phyloP scores from a whole-genome alignment of 2,797 vertebrate genomes.

The Poliocrania exsul region DNA sequence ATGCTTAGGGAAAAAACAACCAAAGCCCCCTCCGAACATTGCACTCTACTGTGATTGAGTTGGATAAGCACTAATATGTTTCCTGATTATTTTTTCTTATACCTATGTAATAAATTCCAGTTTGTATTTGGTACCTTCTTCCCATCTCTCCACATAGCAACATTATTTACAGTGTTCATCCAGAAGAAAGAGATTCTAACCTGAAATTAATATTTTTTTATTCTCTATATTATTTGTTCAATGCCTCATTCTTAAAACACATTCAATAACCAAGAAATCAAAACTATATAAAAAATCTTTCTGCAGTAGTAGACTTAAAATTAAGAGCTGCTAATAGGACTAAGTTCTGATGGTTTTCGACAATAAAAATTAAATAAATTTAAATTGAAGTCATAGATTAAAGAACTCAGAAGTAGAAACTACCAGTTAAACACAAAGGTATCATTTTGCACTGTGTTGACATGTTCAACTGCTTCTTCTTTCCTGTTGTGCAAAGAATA shows the following conservation, averaged over 20 bases:
- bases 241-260: neutral
- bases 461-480: neutral
- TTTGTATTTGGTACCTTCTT: neutral
- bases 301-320: neutral
- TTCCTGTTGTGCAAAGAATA: neutral
- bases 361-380: neutral
- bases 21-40: no score
- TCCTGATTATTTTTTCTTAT: neutral
- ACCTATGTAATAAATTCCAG: neutral
- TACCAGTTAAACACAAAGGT: neutral
- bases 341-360: neutral
- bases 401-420: neutral
- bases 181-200: neutral
- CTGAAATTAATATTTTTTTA: slow-evolving; percentile 25
- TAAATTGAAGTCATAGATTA: neutral
- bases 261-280: neutral
- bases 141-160: neutral
- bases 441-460: neutral
- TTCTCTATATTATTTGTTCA: neutral
- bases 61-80: neutral
- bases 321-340: neutral
- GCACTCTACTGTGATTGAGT: neutral
- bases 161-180: neutral
- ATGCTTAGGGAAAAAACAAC: neutral
- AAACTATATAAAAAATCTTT: neutral